Percentiles rank a stretch among this genome's conserved stretches.
phyloP scores from a whole-genome alignment of 2,113 vertebrate genomes.

The Labeo rohita region DNA sequence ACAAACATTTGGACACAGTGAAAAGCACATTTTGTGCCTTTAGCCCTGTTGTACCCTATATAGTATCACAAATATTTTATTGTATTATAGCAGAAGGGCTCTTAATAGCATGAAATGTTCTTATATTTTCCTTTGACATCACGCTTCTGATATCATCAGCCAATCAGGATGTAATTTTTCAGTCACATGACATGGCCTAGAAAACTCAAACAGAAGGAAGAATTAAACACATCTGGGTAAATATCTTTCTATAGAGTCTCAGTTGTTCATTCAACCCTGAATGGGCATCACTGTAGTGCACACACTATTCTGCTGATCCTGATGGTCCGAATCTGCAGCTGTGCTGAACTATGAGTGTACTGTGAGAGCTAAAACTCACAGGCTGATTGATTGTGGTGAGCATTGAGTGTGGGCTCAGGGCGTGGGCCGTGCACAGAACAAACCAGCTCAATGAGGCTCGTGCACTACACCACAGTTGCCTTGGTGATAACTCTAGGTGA shows the following conservation, averaged over 20 bases:
- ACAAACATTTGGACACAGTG: too few relatives aligned
- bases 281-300: not conserved
- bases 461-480: constrained; percentile 33
- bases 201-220: not conserved
- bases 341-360: constrained; percentile 9
- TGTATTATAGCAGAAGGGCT: too few relatives aligned
- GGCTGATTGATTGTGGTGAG: not conserved
- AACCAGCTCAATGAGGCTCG: constrained; percentile 6
- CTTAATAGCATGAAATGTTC: too few relatives aligned
- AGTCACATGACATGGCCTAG: not conserved
- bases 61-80: too few relatives aligned
- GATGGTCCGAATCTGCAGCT: not conserved
- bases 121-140: too few relatives aligned
- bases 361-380: not conserved
- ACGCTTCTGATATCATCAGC: not conserved
- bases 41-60: too few relatives aligned
- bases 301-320: too few relatives aligned
- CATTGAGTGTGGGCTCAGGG: not conserved
- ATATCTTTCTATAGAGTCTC: not conserved
- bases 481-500: constrained; percentile 42
- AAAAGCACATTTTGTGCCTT: too few relatives aligned
- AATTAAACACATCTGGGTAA: not conserved
- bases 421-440: constrained; percentile 6
- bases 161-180: not conserved
- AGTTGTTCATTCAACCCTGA: not conserved